These are phyloP conservation scores for Embidobia sp. DNA, from an alignment of 2,888 invertebrate species.

Conservation along the genomic window DNA sequence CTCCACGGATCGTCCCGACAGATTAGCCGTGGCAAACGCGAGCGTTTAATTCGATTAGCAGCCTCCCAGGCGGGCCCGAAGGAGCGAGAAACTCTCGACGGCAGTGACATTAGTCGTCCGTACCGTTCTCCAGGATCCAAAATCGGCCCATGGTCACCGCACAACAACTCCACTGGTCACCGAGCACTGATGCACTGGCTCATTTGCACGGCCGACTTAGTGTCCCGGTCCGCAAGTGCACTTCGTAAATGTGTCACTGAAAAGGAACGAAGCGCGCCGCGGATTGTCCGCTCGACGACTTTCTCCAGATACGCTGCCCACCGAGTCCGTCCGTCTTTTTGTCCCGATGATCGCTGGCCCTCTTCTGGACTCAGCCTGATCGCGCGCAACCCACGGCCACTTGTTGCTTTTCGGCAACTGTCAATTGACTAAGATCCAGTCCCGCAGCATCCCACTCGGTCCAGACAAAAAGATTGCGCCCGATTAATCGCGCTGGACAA, in stretches of 20 bases:
- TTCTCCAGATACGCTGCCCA: slow-evolving; percentile 26
- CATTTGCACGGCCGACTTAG: too few relatives aligned
- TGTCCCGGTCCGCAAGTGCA: too few relatives aligned
- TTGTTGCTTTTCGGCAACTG: slow-evolving; percentile 77
- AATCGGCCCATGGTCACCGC: slow-evolving; percentile 35
- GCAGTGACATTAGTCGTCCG: slow-evolving; percentile 1
- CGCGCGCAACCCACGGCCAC: slow-evolving; percentile 1
- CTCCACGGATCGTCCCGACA: too few relatives aligned
- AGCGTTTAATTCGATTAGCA: too few relatives aligned
- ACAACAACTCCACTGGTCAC: slow-evolving; percentile 16
- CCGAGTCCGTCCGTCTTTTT: slow-evolving; percentile 9
- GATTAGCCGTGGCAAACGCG: too few relatives aligned
- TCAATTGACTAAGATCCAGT: slow-evolving; percentile 76
- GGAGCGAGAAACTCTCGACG: too few relatives aligned
- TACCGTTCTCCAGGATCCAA: slow-evolving; percentile 35
- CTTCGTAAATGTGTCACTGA: slow-evolving; percentile 46
- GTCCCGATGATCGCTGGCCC: slow-evolving; percentile 1
- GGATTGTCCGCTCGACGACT: too few relatives aligned
- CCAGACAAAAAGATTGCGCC: slow-evolving; percentile 67
- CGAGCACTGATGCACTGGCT: slow-evolving; percentile 20
- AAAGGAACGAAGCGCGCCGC: slow-evolving; percentile 26
- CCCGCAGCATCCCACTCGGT: slow-evolving; percentile 76
- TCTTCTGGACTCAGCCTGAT: too few relatives aligned
- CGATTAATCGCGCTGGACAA: slow-evolving; percentile 49
- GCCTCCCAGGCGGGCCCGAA: too few relatives aligned